Base-by-base conservation (phyloP, 1,140 invertebrate genomes). In the Drosophila triauraria region DNA sequence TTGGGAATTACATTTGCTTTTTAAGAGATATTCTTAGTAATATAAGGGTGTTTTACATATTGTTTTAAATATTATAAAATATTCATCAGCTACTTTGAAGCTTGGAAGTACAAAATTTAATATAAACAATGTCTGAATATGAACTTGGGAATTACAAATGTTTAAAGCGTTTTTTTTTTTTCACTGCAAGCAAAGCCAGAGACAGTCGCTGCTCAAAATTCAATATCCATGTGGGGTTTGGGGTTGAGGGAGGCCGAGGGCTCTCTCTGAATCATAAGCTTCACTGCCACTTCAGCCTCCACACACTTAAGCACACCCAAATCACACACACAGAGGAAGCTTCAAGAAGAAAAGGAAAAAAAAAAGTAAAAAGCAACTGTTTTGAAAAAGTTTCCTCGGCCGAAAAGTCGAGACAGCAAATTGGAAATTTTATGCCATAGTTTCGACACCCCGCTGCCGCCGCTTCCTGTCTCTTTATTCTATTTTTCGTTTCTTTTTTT, bases 351-450 rank as follows among this genome's bases (percentile, higher is more conserved):
- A 25, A 27, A n/a, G n/a, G 2, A 38, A 2, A 35, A 40, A 17
- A n/a, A 20, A 59, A 69, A 27, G 27, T 23, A 23, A 10, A 17
- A 32, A 53, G 65, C 43, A 48, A 58, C 43, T 48, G 67, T 81
- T 75, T 62, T 64, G 75, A 62, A 72, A 78, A 86, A 86, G 75
- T 86, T 86, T 82, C 32, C 67, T 51, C 56, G 78, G 58, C 67
- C 82, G 47, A 87, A 82, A 82, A 82, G 83, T 75, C 83, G 79
- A 87, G 82, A 81, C 65, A 75, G 79, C 83, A 86, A 86, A 86
- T 86, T 86, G 83, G 82, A 87, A 80, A 86, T 86, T 86, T 82
- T 87, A 87, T 86, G 83, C 83, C 72, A 80, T 85, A 84, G 82
- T 85, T 84, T 85, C 72, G 75, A 48, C 75, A 77, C 32, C n/a